Evolutionary conservation across 2,797 vertebrate species (phyloP).

Genomic region (Silurus lanzhouensis): DNA sequence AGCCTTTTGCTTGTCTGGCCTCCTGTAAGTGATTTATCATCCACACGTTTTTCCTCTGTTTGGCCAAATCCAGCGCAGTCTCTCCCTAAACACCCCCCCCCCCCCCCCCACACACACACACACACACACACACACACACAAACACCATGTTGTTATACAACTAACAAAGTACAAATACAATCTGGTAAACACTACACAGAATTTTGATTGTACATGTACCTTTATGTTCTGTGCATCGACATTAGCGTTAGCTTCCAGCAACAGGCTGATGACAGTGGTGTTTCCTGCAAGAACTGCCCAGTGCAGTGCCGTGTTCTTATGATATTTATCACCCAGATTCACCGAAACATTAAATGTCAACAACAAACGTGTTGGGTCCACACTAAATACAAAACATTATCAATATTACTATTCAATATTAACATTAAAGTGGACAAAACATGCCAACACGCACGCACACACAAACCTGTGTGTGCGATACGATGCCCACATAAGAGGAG

Average conservation of each 20-base stretch:
- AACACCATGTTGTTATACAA: not conserved
- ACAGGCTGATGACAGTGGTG: slow-evolving; percentile 97
- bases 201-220: slow-evolving; percentile 65
- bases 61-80: slow-evolving; percentile 96
- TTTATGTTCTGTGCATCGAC: slow-evolving; percentile 98
- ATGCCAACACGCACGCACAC: slow-evolving; percentile 60
- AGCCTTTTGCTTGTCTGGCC: slow-evolving; percentile 95
- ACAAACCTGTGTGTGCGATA: slow-evolving; percentile 93
- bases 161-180: not conserved
- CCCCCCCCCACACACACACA: not conserved
- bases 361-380: slow-evolving; percentile 94
- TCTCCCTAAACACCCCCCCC: slow-evolving; percentile 78
- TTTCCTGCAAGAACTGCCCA: slow-evolving; percentile 98
- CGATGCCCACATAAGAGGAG: slow-evolving; percentile 98
- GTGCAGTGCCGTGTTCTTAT: slow-evolving; percentile 97
- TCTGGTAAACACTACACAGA: not conserved
- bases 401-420: not conserved
- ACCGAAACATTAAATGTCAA: slow-evolving; percentile 98
- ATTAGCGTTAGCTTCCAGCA: slow-evolving; percentile 93
- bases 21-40: slow-evolving; percentile 99
- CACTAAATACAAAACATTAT: slow-evolving; percentile 68
- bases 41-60: slow-evolving; percentile 98
- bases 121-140: not conserved
- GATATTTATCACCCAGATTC: slow-evolving; percentile 98
- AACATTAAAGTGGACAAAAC: slow-evolving; percentile 2